A percentile compares a stretch with the other conserved stretches of the same genome.
Conservation (phyloP, 2,797 vertebrate genomes). For the Anguilla anguilla region DNA sequence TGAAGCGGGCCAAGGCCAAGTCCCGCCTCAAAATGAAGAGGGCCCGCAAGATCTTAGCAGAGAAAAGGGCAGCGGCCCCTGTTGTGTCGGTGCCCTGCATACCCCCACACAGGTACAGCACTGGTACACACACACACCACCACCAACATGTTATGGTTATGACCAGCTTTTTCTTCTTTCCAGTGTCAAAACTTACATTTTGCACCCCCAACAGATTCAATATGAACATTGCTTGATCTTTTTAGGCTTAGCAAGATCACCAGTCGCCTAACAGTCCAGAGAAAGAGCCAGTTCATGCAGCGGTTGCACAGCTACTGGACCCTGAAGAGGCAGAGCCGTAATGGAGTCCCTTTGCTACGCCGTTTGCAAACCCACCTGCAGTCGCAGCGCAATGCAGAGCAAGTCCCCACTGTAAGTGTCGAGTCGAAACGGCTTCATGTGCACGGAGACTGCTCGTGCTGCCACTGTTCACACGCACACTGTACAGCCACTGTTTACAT, state of each 20-base stretch:
- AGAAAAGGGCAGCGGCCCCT: conserved; percentile 93
- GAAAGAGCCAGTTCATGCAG: conserved; percentile 99
- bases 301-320: conserved; percentile 99
- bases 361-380: conserved; percentile 96
- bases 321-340: conserved; percentile 95
- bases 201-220: not conserved
- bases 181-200: not conserved
- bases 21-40: conserved; percentile 98
- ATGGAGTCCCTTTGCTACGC: conserved; percentile 92
- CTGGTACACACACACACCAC: not conserved
- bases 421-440: not conserved
- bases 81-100: conserved; percentile 98
- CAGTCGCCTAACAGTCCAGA: conserved; percentile 89
- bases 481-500: not conserved
- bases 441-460: not conserved
- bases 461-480: not conserved
- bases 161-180: not conserved
- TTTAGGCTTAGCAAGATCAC: conserved; percentile 96
- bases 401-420: conserved; percentile 56
- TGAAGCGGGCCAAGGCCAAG: conserved; percentile 97
- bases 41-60: conserved; percentile 93
- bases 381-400: conserved; percentile 92
- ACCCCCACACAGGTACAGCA: conserved; percentile 89
- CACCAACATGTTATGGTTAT: not conserved
- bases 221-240: not conserved